Base-by-base conservation (phyloP, 2,888 invertebrate species). In the Clistopyga incitator region DNA sequence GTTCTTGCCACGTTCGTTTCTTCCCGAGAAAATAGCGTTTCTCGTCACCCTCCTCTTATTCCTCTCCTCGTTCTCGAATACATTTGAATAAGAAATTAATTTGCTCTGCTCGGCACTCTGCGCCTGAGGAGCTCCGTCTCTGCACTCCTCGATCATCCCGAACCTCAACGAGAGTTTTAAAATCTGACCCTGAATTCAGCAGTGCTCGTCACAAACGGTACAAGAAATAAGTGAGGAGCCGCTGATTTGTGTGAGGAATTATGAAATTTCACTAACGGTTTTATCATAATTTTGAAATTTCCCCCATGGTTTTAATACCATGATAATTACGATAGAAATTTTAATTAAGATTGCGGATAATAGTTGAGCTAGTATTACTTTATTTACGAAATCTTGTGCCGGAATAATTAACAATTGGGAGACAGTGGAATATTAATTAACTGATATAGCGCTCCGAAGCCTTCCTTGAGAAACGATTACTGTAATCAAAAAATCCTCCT, bases 71-170 rank as follows among this genome's bases (percentile, higher is more conserved):
- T 72, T 82, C 75, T 76, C 76, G 84, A 78, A 84, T 86, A 83
- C 79, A 86, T 86, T 86, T 84, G 80, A 86, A 86, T 83, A 79
- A 80, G 83, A 86, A 86, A 86, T 86, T 84, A 83, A 86, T 85
- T 85, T 83, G 79, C 82, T 83, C 75, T 68, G 70, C 61, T 47
- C 78, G 70, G 67, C 54, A 71, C 74, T 68, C 56, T 15, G n/a
- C 18, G 20, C 18, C 34, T 18, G 52, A 76, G 34, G 45, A 56
- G 75, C 61, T 64, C 64, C 72, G 52, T 29, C 59, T 47, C 56
- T 65, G 34, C 59, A 23, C 25, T 59, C 23, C 38, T 25, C 65
- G 15, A 56, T 56, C 42, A 64, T 50, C 18, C 11, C 4, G 42
- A 71, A 52, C 59, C 52, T 82, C 54, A 54, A 77, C 72, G 76